Evolutionary conservation across 2,113 vertebrate species (phyloP).

Genomic region (Capricornis sumatraensis): DNA sequence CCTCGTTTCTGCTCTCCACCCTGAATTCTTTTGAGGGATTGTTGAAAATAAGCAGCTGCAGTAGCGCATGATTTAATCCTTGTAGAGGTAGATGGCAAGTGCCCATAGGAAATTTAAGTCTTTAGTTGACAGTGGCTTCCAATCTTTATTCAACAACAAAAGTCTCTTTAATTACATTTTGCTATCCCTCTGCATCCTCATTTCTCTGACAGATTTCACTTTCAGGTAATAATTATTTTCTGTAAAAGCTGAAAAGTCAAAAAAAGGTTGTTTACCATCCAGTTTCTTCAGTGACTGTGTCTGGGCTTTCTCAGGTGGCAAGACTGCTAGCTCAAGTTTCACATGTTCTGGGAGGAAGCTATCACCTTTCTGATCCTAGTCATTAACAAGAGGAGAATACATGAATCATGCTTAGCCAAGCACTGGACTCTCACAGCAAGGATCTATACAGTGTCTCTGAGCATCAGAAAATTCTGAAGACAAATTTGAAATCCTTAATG

Average conservation of each 20-base stretch:
- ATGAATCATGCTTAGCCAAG: neutral
- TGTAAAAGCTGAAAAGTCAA: neutral
- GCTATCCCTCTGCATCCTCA: neutral
- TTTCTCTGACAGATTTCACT: neutral
- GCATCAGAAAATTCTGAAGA: neutral
- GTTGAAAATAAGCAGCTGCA: neutral
- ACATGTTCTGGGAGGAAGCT: neutral
- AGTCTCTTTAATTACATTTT: neutral
- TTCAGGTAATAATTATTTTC: neutral
- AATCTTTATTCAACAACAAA: neutral
- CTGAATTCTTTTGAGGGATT: neutral
- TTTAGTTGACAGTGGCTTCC: neutral
- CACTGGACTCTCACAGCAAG: neutral
- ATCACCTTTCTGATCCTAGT: neutral
- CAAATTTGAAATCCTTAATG: neutral
- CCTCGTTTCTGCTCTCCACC: neutral
- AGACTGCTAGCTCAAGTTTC: neutral
- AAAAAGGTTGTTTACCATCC: accelerated
- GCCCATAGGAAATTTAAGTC: neutral
- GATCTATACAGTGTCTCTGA: neutral
- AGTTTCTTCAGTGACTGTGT: neutral
- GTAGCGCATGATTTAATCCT: neutral
- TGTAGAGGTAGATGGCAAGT: neutral
- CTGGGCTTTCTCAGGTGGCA: neutral
- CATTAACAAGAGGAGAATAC: neutral